Evolutionary conservation across 2,888 invertebrate genomes (phyloP), one percentile per base, ranked within the genome.

Genomic region (Agonopterix heracliana): DNA sequence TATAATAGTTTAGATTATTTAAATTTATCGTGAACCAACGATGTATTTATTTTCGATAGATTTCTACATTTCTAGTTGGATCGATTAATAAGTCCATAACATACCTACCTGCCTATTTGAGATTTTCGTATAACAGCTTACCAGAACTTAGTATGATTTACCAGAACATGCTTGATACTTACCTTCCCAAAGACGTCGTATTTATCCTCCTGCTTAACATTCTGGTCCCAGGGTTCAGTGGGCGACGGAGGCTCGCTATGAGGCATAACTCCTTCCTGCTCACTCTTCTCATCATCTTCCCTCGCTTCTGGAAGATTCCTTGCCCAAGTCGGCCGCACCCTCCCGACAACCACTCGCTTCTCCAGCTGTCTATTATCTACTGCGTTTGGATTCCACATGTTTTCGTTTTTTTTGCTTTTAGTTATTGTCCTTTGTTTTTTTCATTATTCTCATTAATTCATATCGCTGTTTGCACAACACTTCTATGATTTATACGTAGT

Each of bases 171-270:
- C n/a, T n/a, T 7, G 26, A 38, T 10, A 38, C 80, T 71, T 56
- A 90, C 91, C 86, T 91, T 91, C 58, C 90, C 90, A 70, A 90
- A 89, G 41, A 89, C 89, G 57, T 91, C 90, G 63, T 86, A 87
- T 70, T 88, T 87, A 46, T 90, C 90, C 54, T 90, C 89, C 59
- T 82, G 84, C 59, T 84, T 86, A 5, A 63, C 63, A 13, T 76
- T 73, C 43, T 73, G 82, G 51, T 87, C 82, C 80, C 82, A 82
- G 9, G 66, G 74, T 34, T 88, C 87, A 0, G 81, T 81, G 0
- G 81, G 87, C 1, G 81, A 86, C 0, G 82, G 87, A 0, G 87
- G 87, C 53, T 83, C 88, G 47, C 85, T 88, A 43, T 84, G 86
- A 0, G 83, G 86, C 83, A 83, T 82, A 5, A 78, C 74, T 0